Conservation (phyloP, 92 coral and sea anemone species). For the Epizoanthus illoricatus region DNA sequence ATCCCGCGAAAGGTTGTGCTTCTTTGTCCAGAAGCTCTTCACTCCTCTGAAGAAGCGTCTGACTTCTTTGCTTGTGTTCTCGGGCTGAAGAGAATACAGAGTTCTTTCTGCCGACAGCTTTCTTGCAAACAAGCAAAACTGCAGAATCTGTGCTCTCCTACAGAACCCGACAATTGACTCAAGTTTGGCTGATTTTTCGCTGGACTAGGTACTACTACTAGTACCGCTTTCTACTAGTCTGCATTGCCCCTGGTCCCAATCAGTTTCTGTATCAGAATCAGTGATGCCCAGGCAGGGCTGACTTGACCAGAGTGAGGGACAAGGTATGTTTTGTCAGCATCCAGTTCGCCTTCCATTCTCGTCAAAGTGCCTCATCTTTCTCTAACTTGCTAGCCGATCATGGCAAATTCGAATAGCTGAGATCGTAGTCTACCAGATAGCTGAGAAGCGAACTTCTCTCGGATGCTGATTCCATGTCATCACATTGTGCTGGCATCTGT, state of each 20-base stretch:
- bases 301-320: background rate
- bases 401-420: background rate
- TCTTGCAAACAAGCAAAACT: background rate
- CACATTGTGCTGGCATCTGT: background rate
- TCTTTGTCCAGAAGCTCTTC: too few relatives aligned
- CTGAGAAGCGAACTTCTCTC: slow-evolving; percentile 3
- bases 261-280: slow-evolving; percentile 2
- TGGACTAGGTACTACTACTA: background rate
- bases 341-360: slow-evolving; percentile 5
- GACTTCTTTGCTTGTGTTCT: background rate
- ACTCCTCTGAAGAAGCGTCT: background rate
- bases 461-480: background rate
- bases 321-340: background rate
- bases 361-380: background rate
- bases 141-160: background rate
- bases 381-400: background rate
- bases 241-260: background rate
- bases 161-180: background rate
- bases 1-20: background rate
- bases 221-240: background rate
- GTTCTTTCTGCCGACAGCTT: background rate
- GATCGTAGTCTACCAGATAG: background rate
- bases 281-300: background rate
- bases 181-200: background rate
- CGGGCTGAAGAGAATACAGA: slow-evolving; percentile 2